Evolutionary conservation across 2,888 invertebrate genomes (phyloP).

Genomic region (Brachyopa scutellaris): DNA sequence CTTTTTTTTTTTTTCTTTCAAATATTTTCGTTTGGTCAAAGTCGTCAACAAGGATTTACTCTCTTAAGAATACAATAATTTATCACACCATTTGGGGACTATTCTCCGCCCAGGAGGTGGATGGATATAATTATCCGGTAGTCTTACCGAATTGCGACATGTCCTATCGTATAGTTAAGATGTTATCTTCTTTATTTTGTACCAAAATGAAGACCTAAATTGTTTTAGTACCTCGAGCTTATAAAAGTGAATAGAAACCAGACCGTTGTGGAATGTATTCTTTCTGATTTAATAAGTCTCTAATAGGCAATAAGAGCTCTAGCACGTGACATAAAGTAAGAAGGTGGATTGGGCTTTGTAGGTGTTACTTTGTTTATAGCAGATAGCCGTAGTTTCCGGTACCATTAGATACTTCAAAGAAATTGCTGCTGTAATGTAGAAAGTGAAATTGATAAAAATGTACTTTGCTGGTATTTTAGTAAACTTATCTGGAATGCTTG

Average conservation of each 20-base stretch:
- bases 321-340: constrained; percentile 3
- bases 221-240: constrained; percentile 24
- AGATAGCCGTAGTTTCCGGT: too few relatives aligned
- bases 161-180: not conserved
- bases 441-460: too few relatives aligned
- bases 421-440: too few relatives aligned
- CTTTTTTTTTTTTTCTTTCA: not conserved
- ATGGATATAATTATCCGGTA: constrained; percentile 24
- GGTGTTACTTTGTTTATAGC: too few relatives aligned
- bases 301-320: constrained; percentile 23
- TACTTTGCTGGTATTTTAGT: too few relatives aligned
- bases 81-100: constrained; percentile 31
- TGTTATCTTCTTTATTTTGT: constrained; percentile 1
- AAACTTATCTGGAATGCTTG: too few relatives aligned
- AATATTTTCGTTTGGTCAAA: not conserved
- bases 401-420: too few relatives aligned
- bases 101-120: not conserved
- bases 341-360: too few relatives aligned
- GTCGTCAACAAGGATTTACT: not conserved
- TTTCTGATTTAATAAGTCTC: constrained; percentile 37
- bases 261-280: not conserved
- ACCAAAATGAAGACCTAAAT: constrained; percentile 32
- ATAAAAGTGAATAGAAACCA: constrained; percentile 1
- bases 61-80: constrained; percentile 26
- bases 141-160: constrained; percentile 11